phyloP scores from a whole-genome alignment of 2,888 invertebrate genomes.

The Harpagoxenus sublaevis region DNA sequence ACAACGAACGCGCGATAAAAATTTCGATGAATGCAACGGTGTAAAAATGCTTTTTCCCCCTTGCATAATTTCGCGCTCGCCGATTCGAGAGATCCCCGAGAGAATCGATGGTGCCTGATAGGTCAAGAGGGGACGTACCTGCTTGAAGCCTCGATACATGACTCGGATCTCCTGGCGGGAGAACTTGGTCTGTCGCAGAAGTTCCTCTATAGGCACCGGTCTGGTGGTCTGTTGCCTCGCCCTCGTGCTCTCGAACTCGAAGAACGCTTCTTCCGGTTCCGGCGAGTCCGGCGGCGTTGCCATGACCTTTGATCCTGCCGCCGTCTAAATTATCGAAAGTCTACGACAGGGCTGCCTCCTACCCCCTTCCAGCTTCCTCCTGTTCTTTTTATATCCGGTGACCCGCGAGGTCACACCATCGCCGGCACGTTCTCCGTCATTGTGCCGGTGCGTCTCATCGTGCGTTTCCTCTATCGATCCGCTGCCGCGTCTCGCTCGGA shows the following conservation, averaged over 20 bases:
- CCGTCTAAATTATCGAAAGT: slow-evolving; percentile 36
- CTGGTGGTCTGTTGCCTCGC: slow-evolving; percentile 91
- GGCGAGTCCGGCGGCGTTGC: slow-evolving; percentile 95
- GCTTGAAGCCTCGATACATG: slow-evolving; percentile 99
- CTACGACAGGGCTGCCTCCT: not conserved
- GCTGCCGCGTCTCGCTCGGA: not conserved
- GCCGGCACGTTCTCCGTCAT: slow-evolving; percentile 19
- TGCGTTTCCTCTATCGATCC: slow-evolving; percentile 35
- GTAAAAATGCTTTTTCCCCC: not conserved
- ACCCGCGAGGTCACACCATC: slow-evolving; percentile 38
- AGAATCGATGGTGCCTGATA: not conserved
- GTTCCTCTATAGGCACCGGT: slow-evolving; percentile 95
- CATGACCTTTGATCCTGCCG: slow-evolving; percentile 86
- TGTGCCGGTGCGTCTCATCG: slow-evolving; percentile 10
- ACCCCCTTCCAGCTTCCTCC: not conserved
- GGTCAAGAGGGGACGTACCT: slow-evolving; percentile 88
- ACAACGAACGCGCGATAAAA: not conserved
- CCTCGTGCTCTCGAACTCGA: slow-evolving; percentile 93
- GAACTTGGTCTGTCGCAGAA: slow-evolving; percentile 97
- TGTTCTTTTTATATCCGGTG: slow-evolving; percentile 5
- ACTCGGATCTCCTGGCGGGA: slow-evolving; percentile 97
- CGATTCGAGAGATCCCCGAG: not conserved
- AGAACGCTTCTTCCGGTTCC: slow-evolving; percentile 93
- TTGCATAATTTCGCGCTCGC: slow-evolving; percentile 8
- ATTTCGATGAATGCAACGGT: not conserved